These are phyloP conservation scores for Notechis scutatus DNA, from an alignment of 2,113 vertebrate genomes.

Conservation along the genomic window DNA sequence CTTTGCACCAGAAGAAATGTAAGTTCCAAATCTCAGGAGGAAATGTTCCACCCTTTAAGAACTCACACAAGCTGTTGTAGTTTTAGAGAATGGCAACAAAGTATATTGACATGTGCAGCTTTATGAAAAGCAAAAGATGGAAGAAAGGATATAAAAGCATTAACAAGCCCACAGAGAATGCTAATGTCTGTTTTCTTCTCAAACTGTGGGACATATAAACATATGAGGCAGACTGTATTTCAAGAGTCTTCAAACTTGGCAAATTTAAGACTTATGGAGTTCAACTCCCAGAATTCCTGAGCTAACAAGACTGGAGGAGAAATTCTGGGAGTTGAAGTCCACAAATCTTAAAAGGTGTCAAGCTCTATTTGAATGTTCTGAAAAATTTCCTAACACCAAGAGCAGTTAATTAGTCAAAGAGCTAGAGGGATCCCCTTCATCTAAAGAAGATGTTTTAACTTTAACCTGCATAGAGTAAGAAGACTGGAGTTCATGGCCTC, in stretches of 20 bases:
- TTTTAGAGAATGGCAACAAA: neutral
- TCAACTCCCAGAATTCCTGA: too few relatives aligned
- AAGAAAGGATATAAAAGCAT: neutral
- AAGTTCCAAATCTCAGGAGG: neutral
- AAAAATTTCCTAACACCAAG: neutral
- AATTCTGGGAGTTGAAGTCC: too few relatives aligned
- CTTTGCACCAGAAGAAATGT: neutral
- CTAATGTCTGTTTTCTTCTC: neutral
- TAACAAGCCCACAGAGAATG: neutral
- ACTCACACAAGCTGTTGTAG: neutral
- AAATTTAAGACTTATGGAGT: too few relatives aligned
- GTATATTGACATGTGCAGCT: neutral
- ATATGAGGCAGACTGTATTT: neutral
- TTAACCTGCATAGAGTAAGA: neutral
- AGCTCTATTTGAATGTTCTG: neutral
- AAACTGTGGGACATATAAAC: neutral
- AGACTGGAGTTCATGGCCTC: neutral
- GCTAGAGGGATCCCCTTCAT: neutral
- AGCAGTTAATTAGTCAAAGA: neutral
- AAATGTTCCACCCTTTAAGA: neutral
- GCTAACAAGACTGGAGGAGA: too few relatives aligned
- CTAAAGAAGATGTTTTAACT: neutral
- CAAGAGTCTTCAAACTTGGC: too few relatives aligned
- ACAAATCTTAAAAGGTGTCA: too few relatives aligned
- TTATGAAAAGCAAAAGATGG: neutral